Evolutionary conservation across 2,888 invertebrate genomes (phyloP).

Genomic region (Dorcus parallelipipedus): DNA sequence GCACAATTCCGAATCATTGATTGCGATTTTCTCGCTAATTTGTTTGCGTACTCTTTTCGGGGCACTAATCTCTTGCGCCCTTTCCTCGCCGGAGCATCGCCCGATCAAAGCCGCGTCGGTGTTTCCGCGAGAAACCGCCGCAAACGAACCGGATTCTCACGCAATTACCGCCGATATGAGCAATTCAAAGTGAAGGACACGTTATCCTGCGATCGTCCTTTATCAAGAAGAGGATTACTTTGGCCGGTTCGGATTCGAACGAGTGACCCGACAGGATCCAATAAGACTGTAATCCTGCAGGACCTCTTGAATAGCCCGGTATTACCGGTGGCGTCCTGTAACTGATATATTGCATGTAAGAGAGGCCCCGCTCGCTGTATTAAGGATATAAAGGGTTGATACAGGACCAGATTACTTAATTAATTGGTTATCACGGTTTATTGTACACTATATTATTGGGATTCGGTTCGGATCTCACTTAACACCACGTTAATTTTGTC

Average conservation of each 20-base stretch:
- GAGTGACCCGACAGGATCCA: conserved; percentile 44
- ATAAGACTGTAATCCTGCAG: conserved; percentile 48
- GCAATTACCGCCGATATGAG: conserved; percentile 15
- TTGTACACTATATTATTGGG: conserved; percentile 20
- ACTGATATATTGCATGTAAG: conserved; percentile 32
- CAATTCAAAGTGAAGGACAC: background rate
- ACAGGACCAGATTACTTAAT: conserved; percentile 46
- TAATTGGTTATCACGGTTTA: conserved; percentile 45
- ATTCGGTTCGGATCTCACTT: conserved; percentile 7
- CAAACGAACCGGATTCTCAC: no score
- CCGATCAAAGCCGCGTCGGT: no score
- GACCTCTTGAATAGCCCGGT: conserved; percentile 36
- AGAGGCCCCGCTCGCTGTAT: conserved; percentile 27
- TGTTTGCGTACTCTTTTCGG: conserved; percentile 30
- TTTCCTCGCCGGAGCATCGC: no score
- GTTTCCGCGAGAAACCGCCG: no score
- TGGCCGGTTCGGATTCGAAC: conserved; percentile 39
- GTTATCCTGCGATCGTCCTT: conserved; percentile 22
- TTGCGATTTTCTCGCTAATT: conserved; percentile 48
- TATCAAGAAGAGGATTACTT: conserved; percentile 44
- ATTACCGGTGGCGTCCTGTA: conserved; percentile 32
- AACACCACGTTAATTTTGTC: background rate
- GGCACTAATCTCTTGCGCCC: no score
- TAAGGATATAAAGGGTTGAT: conserved; percentile 35
- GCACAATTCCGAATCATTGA: conserved; percentile 46